Conservation (phyloP, 2,888 invertebrate genomes). For the Pardosa pseudoannulata region DNA sequence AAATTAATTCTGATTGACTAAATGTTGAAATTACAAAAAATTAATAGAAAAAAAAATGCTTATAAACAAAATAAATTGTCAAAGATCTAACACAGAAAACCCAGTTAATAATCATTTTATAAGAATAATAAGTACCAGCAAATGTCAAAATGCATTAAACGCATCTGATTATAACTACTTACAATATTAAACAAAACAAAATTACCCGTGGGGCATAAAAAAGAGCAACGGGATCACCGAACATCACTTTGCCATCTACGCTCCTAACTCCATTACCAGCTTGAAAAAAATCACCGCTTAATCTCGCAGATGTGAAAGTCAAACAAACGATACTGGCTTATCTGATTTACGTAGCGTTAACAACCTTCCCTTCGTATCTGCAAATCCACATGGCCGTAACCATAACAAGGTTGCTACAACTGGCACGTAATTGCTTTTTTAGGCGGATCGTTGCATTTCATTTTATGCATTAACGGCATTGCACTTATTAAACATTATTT, state of each 20-base stretch:
- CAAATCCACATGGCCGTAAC: not conserved
- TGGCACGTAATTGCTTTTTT: not conserved
- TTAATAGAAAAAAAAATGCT: too few relatives aligned
- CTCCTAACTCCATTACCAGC: not conserved
- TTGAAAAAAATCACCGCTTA: not conserved
- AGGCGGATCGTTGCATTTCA: not conserved
- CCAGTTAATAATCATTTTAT: too few relatives aligned
- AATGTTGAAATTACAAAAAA: too few relatives aligned
- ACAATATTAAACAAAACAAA: not conserved
- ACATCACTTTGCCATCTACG: slow-evolving; percentile 31
- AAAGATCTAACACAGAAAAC: too few relatives aligned
- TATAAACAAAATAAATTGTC: too few relatives aligned
- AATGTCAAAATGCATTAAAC: too few relatives aligned
- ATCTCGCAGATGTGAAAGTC: not conserved
- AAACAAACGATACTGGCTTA: not conserved
- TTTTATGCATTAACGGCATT: too few relatives aligned
- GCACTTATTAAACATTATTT: too few relatives aligned
- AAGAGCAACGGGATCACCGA: slow-evolving; percentile 52
- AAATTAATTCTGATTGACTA: too few relatives aligned
- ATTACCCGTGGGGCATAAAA: slow-evolving; percentile 48
- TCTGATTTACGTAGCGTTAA: not conserved
- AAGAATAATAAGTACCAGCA: too few relatives aligned
- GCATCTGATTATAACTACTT: too few relatives aligned
- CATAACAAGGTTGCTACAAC: not conserved
- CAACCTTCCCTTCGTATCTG: not conserved